Conservation (phyloP, 1,140 invertebrate genomes). For the Drosophila busckii region DNA sequence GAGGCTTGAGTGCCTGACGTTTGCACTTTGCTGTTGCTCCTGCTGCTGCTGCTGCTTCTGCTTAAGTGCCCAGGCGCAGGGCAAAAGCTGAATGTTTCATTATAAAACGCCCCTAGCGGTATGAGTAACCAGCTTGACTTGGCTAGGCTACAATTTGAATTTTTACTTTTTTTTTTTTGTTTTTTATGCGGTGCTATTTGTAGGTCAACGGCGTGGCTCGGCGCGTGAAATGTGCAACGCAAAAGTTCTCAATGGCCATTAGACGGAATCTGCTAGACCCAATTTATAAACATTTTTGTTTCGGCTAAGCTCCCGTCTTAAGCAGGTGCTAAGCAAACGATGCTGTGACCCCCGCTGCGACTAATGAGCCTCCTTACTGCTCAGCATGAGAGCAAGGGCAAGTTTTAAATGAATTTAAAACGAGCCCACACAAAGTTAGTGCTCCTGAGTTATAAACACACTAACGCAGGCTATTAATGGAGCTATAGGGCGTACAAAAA, state of each 20-base stretch:
- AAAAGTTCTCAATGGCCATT: constrained; percentile 56
- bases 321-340: constrained; percentile 50
- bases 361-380: constrained; percentile 18
- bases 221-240: constrained; percentile 11
- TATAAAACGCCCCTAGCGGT: constrained; percentile 15
- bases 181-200: constrained; percentile 32
- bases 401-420: constrained; percentile 67
- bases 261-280: constrained; percentile 33
- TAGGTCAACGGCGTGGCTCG: constrained; percentile 37
- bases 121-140: constrained; percentile 28
- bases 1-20: constrained; percentile 60
- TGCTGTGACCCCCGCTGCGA: constrained; percentile 25
- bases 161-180: constrained; percentile 11
- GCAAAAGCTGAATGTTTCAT: constrained; percentile 3
- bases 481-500: constrained; percentile 55
- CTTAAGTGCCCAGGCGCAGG: too few species aligned
- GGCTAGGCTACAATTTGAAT: constrained; percentile 30
- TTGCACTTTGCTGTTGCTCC: constrained; percentile 70
- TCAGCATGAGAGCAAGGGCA: constrained; percentile 8
- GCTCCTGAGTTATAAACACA: background rate
- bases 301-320: constrained; percentile 3
- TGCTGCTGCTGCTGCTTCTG: too few species aligned
- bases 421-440: constrained; percentile 26
- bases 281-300: constrained; percentile 47
- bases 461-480: constrained; percentile 57